Base-by-base conservation (phyloP, 2,797 vertebrate species). In the Cirrhinus mrigala region DNA sequence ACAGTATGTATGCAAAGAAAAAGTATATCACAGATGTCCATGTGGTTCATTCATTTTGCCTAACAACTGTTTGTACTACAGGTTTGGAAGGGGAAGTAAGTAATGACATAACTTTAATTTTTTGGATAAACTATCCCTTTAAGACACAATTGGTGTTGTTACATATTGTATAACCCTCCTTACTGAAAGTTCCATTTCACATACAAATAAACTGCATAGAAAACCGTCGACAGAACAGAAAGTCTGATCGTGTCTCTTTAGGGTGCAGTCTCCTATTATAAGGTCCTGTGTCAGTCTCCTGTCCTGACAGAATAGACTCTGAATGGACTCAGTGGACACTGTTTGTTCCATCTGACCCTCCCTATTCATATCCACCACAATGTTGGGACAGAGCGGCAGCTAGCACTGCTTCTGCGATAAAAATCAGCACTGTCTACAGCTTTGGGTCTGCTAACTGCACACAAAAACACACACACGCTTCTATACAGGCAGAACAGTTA, bases 261-360 rank as follows among this genome's bases (percentile, higher is more conserved):
- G 56, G 79, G 33, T 54, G 20, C 71, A 73, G 50, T 77, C 77
- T 84, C 77, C 20, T 37, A 81, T 44, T 82, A 71, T 82, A 15
- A 85, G 3, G 7, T 33, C 70, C 18, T 68, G 33, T 22, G 15
- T 76, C 76, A 62, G 33, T 77, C 27, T 52, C 37, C 27, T 37
- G n/a, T 44, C 68, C 69, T 48, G 81, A 84, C 84, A 84, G 40
- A 54, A 78, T 22, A 46, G 22, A 40, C 56, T 22, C 66, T 85
- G 29, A 85, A 90, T 81, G 40, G 81, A 64, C 40, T 24, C 74
- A 79, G 79, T 68, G 60, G 74, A 76, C 68, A 70, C 81, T 83
- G 77, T 87, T 88, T 88, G 69, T 81, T 85, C 77, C 70, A 44
- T 33, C 64, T 79, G 60, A 73, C 56, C 85, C 77, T 68, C 56